phyloP scores from a whole-genome alignment of 2,113 vertebrate species.

The Pongo abelii region DNA sequence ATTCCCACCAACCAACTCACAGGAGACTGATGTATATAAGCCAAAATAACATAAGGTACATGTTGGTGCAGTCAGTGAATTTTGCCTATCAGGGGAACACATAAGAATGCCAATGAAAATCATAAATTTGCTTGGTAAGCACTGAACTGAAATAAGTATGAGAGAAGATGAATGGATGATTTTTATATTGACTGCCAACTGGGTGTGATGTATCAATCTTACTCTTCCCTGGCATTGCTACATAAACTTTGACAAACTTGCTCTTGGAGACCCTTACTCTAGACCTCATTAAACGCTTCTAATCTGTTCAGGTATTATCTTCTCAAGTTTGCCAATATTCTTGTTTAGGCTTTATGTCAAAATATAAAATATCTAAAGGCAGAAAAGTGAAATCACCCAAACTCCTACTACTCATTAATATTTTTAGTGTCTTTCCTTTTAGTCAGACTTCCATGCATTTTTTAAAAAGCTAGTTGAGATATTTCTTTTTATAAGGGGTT shows the following conservation, averaged over 20 bases:
- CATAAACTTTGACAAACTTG: not conserved
- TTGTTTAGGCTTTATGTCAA: not conserved
- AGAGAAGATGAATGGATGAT: not conserved
- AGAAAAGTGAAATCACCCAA: not conserved
- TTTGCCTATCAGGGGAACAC: not conserved
- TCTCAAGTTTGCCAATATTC: not conserved
- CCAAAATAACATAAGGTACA: not conserved
- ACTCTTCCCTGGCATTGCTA: not conserved
- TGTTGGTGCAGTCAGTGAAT: not conserved
- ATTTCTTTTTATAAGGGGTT: not conserved
- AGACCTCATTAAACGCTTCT: not conserved
- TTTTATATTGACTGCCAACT: not conserved
- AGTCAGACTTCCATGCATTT: not conserved
- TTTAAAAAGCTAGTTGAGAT: not conserved
- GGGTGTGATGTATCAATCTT: not conserved
- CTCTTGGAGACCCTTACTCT: not conserved
- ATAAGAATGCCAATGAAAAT: not conserved
- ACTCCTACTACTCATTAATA: not conserved
- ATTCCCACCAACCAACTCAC: not conserved
- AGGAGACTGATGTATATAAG: not conserved
- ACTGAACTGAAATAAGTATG: not conserved
- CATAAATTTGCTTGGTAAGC: not conserved
- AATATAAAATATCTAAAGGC: not conserved
- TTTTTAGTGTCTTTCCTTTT: slow-evolving; percentile 1
- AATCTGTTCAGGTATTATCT: not conserved